Evolutionary conservation across 2,797 vertebrate genomes (phyloP).

Genomic region (Cyprinodon diabolis): DNA sequence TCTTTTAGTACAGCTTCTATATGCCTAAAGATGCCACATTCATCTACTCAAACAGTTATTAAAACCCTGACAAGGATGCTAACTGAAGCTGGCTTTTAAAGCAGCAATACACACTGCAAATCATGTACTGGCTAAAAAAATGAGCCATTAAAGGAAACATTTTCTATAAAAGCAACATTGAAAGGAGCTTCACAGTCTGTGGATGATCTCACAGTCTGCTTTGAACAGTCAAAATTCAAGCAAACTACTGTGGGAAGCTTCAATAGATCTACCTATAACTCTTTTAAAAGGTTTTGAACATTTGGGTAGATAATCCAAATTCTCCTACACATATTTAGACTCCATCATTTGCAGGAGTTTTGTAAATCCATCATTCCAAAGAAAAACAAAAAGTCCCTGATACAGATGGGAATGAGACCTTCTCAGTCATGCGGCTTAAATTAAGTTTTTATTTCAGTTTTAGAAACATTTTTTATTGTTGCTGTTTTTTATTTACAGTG

Average conservation of each 20-base stretch:
- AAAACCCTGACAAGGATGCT: background rate
- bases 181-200: background rate
- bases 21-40: background rate
- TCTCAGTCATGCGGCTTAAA: background rate
- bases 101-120: background rate
- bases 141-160: background rate
- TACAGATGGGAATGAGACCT: background rate
- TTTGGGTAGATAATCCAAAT: background rate
- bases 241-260: background rate
- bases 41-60: background rate
- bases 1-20: too few relatives aligned
- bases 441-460: background rate
- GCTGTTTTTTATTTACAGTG: background rate
- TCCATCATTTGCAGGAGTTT: background rate
- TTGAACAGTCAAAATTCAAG: background rate
- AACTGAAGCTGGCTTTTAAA: background rate
- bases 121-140: background rate
- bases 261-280: background rate
- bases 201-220: background rate
- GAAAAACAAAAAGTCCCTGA: background rate
- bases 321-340: background rate
- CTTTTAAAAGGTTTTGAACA: background rate
- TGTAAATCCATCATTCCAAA: background rate
- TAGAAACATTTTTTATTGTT: background rate
- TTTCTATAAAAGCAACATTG: background rate